Evolutionary conservation across 1,140 invertebrate species (phyloP), one percentile per base, ranked within the genome.

Genomic region (Cydia splendana): DNA sequence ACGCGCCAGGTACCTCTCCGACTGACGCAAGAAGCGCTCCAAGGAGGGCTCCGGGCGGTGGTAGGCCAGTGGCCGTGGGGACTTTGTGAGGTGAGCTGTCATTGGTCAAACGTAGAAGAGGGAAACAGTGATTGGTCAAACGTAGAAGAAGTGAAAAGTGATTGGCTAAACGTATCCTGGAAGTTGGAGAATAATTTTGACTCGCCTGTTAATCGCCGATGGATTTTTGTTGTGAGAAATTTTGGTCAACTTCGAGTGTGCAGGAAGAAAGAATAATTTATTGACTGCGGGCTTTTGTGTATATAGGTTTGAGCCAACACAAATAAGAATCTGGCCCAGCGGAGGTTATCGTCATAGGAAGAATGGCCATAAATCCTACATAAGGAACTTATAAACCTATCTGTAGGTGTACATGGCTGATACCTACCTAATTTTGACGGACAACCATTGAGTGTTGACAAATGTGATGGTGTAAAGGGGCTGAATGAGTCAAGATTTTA

Each of bases 21-120:
- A 93, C 84, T 93, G 90, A 93, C 91, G 83, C 74, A 76, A 13
- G 74, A 74, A 75, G 15, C 65, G 81, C 18, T 85, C 79, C 65
- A 84, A 81, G 77, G 69, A 45, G 28, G 57, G 57, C 20, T 24
- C 57, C 20, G 9, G 15, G 0, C 18, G 20, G 20, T 62, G 57
- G 57, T 62, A 62, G 45, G 13, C n/a, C 53, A 34, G 5, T 6
- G 34, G 34, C 18, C 5, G 57, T 24, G 57, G 0, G 20, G 20
- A 24, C 57, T 18, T 18, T 13, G 48, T 15, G 51, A 53, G 51
- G 51, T 53, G 51, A 53, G 51, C 51, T 6, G 51, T 53, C n/a
- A 53, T n/a, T 6, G 51, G 9, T 18, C 45, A 3, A 45, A 45
- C 45, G 45, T 48, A 15, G 45, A 48, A 48, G 12, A 48, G 45